Evolutionary conservation across 2,888 invertebrate genomes (phyloP), one percentile per base, ranked within the genome.

Genomic region (Hetaerina titia): DNA sequence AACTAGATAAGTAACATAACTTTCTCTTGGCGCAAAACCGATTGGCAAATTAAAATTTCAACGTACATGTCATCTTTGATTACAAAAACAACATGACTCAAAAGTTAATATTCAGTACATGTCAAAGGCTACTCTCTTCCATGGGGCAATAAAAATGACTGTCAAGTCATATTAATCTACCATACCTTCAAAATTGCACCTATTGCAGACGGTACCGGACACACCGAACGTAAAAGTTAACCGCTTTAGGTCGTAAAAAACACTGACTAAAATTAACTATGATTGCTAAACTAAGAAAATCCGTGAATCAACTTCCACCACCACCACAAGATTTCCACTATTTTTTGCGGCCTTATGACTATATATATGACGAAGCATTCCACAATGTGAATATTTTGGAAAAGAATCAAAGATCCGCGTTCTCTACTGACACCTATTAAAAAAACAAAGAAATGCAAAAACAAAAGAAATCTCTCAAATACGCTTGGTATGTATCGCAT

Each of bases 331-430:
- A 31, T 13, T 31, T 81, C 9, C 81, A 31, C 19, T 22, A 22
- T 13, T 81, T 81, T 81, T 81, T 81, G 9, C 81, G 31, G 81
- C 25, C 31, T 31, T 81, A 81, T 57, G 45, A 69, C 64, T 92
- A n/a, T 74, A 56, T 56, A 92, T 92, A 92, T 92, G 92, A 92
- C 92, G 92, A 92, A 92, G 92, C 92, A 92, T 74, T 92, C 92
- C 92, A n/a, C 56, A n/a, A 56, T 4, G 69, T 69, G 92, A 92
- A 57, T 74, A 56, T 22, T 92, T 92, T 92, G 74, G 92, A 92
- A 64, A 92, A 13, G 57, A n/a, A 56, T 69, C 92, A 92, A 92
- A 56, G 92, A 22, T 69, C 56, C 22, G 69, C 64, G n/a, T 56
- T 92, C 57, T 69, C n/a, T 22, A 31, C 92, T 69, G 92, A 92